These are phyloP conservation scores for Notolabrus celidotus DNA, from an alignment of 2,797 vertebrate genomes.

Conservation along the genomic window DNA sequence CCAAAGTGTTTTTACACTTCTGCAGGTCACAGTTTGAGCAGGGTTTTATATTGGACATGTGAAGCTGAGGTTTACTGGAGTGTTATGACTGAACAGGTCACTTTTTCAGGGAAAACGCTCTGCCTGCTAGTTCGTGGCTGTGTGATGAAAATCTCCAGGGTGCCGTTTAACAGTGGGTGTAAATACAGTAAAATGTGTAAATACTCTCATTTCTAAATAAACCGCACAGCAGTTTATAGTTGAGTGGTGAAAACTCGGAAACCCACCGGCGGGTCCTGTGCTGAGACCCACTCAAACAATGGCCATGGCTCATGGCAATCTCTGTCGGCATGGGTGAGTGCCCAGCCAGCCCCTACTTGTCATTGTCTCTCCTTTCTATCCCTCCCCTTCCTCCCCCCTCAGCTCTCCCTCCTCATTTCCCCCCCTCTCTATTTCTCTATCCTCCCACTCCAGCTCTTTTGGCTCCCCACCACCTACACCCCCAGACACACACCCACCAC, in stretches of 20 bases:
- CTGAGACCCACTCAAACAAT: slow-evolving; percentile 84
- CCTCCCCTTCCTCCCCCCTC: slow-evolving; percentile 24
- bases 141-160: slow-evolving; percentile 78
- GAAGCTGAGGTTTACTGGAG: slow-evolving; percentile 80
- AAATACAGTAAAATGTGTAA: slow-evolving; percentile 87
- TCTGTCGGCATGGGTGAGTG: slow-evolving; percentile 87
- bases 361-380: slow-evolving; percentile 84
- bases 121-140: slow-evolving; percentile 76
- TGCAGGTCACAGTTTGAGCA: slow-evolving; percentile 79
- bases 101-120: slow-evolving; percentile 72
- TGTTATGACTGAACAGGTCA: slow-evolving; percentile 80
- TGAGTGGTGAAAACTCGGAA: slow-evolving; percentile 76
- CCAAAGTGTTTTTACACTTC: slow-evolving; percentile 84
- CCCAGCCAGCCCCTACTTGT: slow-evolving; percentile 87
- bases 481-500: slow-evolving; percentile 57
- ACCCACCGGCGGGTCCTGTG: slow-evolving; percentile 76
- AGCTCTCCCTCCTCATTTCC: slow-evolving; percentile 69
- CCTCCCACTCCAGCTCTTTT: slow-evolving; percentile 82
- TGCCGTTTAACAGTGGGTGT: slow-evolving; percentile 83
- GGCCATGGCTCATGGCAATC: slow-evolving; percentile 87
- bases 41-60: slow-evolving; percentile 79
- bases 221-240: slow-evolving; percentile 82
- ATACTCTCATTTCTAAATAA: slow-evolving; percentile 85
- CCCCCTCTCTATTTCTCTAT: slow-evolving; percentile 80
- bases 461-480: slow-evolving; percentile 70